Conservation (phyloP, 2,888 invertebrate species). For the Macropis europaea region DNA sequence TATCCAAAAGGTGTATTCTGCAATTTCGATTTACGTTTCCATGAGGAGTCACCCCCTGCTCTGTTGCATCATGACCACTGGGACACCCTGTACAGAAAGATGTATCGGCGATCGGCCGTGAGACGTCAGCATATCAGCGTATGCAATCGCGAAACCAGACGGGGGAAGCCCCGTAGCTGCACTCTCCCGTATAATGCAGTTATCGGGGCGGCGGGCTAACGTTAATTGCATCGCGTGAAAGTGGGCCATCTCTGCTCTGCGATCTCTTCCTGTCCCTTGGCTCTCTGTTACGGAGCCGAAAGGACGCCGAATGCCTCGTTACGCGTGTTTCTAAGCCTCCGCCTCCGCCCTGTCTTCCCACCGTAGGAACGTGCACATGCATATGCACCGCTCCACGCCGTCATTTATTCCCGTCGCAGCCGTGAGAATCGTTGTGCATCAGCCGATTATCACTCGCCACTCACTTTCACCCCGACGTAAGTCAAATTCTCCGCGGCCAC, state of each 20-base stretch:
- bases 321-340: conserved; percentile 12
- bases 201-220: conserved; percentile 55
- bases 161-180: conserved; percentile 59
- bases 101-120: conserved; percentile 34
- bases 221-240: conserved; percentile 61
- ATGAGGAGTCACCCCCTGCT: too few species aligned
- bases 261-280: conserved; percentile 39
- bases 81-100: too few species aligned
- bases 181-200: conserved; percentile 58
- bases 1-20: too few species aligned
- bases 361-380: neutral
- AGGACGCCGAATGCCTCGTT: conserved; percentile 15
- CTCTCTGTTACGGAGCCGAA: conserved; percentile 1
- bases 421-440: conserved; percentile 50
- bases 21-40: too few species aligned
- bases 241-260: conserved; percentile 55
- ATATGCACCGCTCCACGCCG: neutral
- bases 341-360: conserved; percentile 10
- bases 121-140: conserved; percentile 41
- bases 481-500: conserved; percentile 38
- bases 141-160: conserved; percentile 50
- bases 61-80: too few species aligned
- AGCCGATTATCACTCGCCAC: conserved; percentile 27
- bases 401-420: conserved; percentile 41
- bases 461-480: conserved; percentile 49